Evolutionary conservation across 2,888 invertebrate species (phyloP).

Genomic region (Nemotelus nigrinus): DNA sequence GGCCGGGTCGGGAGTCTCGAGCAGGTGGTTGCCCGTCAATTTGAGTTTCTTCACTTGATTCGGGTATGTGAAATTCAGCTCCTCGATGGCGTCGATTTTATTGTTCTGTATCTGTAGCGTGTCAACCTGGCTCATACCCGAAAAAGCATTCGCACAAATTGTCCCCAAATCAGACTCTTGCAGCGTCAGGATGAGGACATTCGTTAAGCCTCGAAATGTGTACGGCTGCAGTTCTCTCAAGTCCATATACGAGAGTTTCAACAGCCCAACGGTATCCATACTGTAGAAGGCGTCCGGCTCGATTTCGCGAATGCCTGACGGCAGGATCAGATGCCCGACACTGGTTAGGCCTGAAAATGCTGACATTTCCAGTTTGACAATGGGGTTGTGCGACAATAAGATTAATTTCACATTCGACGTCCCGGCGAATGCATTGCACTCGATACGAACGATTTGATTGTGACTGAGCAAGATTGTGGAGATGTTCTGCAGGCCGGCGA

Average conservation of each 20-base stretch:
- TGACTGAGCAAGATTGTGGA: slow-evolving; percentile 75
- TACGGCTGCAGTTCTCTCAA: slow-evolving; percentile 74
- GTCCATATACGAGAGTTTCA: slow-evolving; percentile 87
- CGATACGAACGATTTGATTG: slow-evolving; percentile 76
- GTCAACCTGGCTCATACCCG: slow-evolving; percentile 77
- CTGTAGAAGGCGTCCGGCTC: slow-evolving; percentile 85
- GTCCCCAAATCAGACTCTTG: slow-evolving; percentile 85
- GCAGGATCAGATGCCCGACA: slow-evolving; percentile 84
- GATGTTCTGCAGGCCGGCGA: slow-evolving; percentile 85
- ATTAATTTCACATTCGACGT: slow-evolving; percentile 85
- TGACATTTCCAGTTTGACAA: slow-evolving; percentile 80
- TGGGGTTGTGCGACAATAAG: slow-evolving; percentile 84
- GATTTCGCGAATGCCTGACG: slow-evolving; percentile 79
- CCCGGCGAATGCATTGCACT: slow-evolving; percentile 85
- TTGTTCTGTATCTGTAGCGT: slow-evolving; percentile 82
- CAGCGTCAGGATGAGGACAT: slow-evolving; percentile 78
- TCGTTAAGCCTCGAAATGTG: slow-evolving; percentile 80
- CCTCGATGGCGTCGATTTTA: slow-evolving; percentile 84
- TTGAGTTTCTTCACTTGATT: slow-evolving; percentile 77
- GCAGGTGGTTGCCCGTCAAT: slow-evolving; percentile 84
- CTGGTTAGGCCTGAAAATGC: slow-evolving; percentile 87
- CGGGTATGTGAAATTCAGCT: slow-evolving; percentile 75
- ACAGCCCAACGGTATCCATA: slow-evolving; percentile 81
- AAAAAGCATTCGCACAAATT: slow-evolving; percentile 78
- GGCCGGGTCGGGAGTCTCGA: slow-evolving; percentile 77